These are phyloP conservation scores for Gortyna flavago DNA, from an alignment of 2,888 invertebrate genomes.

Conservation along the genomic window DNA sequence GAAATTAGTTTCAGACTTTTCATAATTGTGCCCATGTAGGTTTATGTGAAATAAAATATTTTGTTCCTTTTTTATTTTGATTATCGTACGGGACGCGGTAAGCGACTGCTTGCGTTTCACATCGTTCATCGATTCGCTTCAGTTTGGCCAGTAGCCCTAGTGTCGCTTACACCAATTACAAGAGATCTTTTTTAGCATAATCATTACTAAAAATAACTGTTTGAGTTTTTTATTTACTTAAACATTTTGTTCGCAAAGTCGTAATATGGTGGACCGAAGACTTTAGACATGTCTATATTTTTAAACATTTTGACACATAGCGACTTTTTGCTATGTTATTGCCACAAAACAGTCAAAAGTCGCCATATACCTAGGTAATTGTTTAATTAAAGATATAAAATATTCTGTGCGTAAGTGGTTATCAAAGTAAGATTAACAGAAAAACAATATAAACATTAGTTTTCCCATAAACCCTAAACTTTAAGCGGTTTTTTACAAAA, in stretches of 20 bases:
- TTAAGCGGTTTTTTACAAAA: conserved; percentile 53
- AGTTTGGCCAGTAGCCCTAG: background rate
- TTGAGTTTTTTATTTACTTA: background rate
- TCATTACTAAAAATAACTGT: background rate
- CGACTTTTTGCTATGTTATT: conserved; percentile 5
- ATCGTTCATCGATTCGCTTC: background rate
- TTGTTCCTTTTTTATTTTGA: background rate
- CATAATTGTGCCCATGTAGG: background rate
- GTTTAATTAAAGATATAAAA: background rate
- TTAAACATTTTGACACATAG: background rate
- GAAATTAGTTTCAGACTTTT: background rate
- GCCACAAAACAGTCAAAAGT: background rate
- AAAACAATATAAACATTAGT: conserved; percentile 14
- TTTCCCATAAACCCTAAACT: conserved; percentile 43
- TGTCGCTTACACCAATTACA: background rate
- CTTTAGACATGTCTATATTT: conserved; percentile 3
- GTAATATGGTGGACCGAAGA: background rate
- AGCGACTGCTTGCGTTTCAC: too few relatives aligned
- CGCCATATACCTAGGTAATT: background rate
- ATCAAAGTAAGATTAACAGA: background rate
- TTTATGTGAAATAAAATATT: background rate
- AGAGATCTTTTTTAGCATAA: background rate
- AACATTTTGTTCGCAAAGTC: background rate
- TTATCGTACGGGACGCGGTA: background rate
- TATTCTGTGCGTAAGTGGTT: conserved; percentile 7